These are phyloP conservation scores for Alectoris magna DNA, from an alignment of 2,797 vertebrate genomes.

Conservation along the genomic window DNA sequence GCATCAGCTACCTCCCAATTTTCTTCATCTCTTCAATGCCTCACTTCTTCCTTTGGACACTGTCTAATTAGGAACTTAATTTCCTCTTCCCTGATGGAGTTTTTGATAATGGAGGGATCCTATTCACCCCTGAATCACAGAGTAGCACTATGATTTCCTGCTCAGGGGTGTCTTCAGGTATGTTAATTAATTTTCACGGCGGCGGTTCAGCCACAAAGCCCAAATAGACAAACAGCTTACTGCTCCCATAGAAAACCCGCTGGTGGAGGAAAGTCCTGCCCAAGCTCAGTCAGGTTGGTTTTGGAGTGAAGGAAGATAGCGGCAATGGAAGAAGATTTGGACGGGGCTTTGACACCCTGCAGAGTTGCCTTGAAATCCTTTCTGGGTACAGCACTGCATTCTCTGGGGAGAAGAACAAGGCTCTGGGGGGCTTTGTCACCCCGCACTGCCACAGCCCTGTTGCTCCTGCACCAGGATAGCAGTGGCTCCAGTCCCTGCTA, in stretches of 20 bases:
- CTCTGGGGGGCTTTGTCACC: neutral
- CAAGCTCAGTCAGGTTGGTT: neutral
- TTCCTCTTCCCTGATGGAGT: conserved; percentile 89
- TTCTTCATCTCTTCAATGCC: conserved; percentile 85
- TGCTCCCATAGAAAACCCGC: neutral
- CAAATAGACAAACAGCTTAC: conserved; percentile 9
- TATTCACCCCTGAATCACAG: conserved; percentile 74
- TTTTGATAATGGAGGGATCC: conserved; percentile 78
- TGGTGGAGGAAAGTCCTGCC: neutral
- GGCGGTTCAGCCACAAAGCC: conserved; percentile 33
- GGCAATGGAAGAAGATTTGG: neutral
- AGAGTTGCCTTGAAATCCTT: neutral
- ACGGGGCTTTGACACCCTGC: neutral
- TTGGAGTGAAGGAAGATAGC: neutral
- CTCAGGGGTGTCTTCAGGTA: conserved; percentile 67
- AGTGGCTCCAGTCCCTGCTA: neutral
- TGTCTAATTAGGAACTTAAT: conserved; percentile 95
- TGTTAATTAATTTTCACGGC: conserved; percentile 62
- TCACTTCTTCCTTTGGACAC: conserved; percentile 89
- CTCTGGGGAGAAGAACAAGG: fast-evolving
- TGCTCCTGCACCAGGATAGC: neutral
- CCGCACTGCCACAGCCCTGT: fast-evolving
- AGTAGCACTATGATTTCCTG: conserved; percentile 73
- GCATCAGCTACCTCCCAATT: conserved; percentile 87
- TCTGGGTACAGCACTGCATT: neutral